These are phyloP conservation scores for Brachypteracias leptosomus DNA, from an alignment of 2,113 vertebrate species.

Conservation along the genomic window DNA sequence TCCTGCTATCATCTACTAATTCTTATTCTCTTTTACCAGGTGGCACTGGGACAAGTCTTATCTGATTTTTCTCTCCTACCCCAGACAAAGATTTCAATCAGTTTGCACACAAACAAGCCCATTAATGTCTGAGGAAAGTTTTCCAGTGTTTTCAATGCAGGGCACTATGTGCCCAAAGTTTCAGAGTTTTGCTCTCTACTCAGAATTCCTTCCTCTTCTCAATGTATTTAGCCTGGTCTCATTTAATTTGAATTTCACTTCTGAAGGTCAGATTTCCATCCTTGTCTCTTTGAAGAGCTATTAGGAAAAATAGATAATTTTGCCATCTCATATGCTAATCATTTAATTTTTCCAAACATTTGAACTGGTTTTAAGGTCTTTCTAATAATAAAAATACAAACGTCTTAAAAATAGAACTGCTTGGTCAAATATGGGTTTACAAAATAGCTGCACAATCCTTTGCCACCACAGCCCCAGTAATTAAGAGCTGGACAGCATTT, in stretches of 20 bases:
- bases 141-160: neutral
- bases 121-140: no score
- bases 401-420: neutral
- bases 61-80: neutral
- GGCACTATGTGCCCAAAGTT: neutral
- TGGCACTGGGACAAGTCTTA: neutral
- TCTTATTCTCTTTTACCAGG: neutral
- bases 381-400: neutral
- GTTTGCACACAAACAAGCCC: no score
- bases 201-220: neutral
- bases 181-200: neutral
- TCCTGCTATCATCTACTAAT: neutral
- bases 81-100: neutral
- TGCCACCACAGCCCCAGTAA: neutral
- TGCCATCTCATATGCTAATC: neutral
- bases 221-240: neutral
- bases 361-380: neutral
- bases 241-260: neutral
- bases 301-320: neutral
- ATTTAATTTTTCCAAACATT: neutral
- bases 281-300: neutral
- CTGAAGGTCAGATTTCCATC: neutral
- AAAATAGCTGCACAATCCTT: neutral
- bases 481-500: neutral
- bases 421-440: neutral